Evolutionary conservation across 2,113 vertebrate genomes (phyloP).

Genomic region (Ibidorhyncha struthersii): DNA sequence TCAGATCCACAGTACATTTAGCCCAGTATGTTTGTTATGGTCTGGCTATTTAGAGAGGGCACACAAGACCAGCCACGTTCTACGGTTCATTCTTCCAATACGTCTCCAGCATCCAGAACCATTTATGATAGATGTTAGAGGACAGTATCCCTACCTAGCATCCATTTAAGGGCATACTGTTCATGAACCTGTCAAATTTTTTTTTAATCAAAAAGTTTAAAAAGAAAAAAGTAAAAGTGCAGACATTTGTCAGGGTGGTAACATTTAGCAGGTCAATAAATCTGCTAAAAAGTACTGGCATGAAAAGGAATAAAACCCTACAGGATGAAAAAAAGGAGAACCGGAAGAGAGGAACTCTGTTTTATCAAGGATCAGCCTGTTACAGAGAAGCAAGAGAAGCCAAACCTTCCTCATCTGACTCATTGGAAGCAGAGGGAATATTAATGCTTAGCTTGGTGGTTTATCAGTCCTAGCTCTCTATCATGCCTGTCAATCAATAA

Average conservation of each 20-base stretch:
- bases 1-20: background rate
- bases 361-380: background rate
- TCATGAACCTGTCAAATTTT: background rate
- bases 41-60: background rate
- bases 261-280: background rate
- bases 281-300: no score
- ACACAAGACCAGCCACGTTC: background rate
- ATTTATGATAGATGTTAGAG: background rate
- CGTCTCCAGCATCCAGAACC: background rate
- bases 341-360: background rate
- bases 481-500: background rate
- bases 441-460: background rate
- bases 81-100: background rate
- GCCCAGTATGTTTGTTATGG: background rate
- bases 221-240: background rate
- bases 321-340: background rate
- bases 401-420: background rate
- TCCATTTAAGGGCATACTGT: background rate
- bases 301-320: background rate
- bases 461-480: background rate
- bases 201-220: no score
- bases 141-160: background rate
- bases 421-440: background rate
- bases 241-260: background rate
- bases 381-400: background rate